phyloP scores from a whole-genome alignment of 2,113 vertebrate species.

The Rhadina sibilatrix region DNA sequence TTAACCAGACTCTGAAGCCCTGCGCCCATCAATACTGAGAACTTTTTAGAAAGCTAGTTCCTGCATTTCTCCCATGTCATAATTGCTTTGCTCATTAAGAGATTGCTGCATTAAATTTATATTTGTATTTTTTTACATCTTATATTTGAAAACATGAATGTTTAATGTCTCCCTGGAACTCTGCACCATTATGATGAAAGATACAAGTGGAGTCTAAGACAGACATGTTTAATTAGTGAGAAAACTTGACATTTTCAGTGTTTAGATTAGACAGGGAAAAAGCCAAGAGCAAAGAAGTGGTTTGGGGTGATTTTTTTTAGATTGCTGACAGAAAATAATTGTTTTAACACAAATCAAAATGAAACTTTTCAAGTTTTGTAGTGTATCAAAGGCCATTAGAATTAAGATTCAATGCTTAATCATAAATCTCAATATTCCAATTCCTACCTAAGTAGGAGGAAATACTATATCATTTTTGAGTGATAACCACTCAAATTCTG shows the following conservation, averaged over 20 bases:
- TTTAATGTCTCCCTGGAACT: conserved; percentile 73
- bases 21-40: not conserved
- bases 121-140: conserved; percentile 64
- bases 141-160: conserved; percentile 72
- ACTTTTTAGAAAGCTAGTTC: not conserved
- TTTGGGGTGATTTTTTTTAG: not conserved
- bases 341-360: conserved; percentile 57
- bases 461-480: not conserved
- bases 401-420: not conserved
- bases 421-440: not conserved
- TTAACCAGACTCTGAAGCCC: not conserved
- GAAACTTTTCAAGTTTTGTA: conserved; percentile 37
- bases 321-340: conserved; percentile 60
- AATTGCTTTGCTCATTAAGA: conserved; percentile 57
- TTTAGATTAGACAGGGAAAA: conserved; percentile 68
- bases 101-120: conserved; percentile 48
- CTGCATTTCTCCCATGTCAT: not conserved
- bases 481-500: not conserved
- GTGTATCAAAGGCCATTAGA: conserved; percentile 31
- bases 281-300: conserved; percentile 62
- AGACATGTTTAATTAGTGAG: conserved; percentile 78
- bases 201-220: conserved; percentile 65
- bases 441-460: not conserved
- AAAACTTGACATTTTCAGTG: conserved; percentile 78
- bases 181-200: conserved; percentile 65